These are phyloP conservation scores for Sinhomidia bicolor DNA, from an alignment of 2,888 invertebrate species.

Conservation along the genomic window DNA sequence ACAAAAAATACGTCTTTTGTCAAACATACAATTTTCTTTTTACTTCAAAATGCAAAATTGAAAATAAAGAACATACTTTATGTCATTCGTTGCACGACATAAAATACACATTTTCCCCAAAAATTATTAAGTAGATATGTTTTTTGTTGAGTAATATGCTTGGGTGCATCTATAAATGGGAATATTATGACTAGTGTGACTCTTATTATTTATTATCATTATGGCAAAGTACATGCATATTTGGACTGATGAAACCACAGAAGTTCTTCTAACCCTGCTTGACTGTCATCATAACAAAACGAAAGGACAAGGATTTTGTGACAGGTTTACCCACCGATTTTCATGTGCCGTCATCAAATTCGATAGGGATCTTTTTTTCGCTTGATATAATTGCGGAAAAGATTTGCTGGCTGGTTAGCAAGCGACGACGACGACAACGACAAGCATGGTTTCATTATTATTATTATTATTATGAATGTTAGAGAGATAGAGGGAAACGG, in stretches of 20 bases:
- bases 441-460: conserved; percentile 45
- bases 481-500: neutral
- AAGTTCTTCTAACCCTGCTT: conserved; percentile 58
- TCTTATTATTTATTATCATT: conserved; percentile 1
- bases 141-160: neutral
- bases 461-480: conserved; percentile 9
- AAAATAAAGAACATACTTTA: neutral
- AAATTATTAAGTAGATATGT: neutral
- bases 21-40: neutral
- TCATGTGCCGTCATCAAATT: conserved; percentile 71
- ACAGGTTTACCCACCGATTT: conserved; percentile 77
- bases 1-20: neutral
- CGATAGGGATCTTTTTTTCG: conserved; percentile 65
- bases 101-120: neutral
- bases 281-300: conserved; percentile 59
- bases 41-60: neutral
- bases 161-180: conserved; percentile 25
- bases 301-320: conserved; percentile 63
- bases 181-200: conserved; percentile 14
- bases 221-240: conserved; percentile 36
- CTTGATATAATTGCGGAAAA: conserved; percentile 71
- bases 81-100: neutral
- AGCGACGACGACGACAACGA: conserved; percentile 31
- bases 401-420: conserved; percentile 47
- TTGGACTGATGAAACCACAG: conserved; percentile 68